Evolutionary conservation across 2,888 invertebrate species (phyloP).

Genomic region (Geotrupes spiniger): DNA sequence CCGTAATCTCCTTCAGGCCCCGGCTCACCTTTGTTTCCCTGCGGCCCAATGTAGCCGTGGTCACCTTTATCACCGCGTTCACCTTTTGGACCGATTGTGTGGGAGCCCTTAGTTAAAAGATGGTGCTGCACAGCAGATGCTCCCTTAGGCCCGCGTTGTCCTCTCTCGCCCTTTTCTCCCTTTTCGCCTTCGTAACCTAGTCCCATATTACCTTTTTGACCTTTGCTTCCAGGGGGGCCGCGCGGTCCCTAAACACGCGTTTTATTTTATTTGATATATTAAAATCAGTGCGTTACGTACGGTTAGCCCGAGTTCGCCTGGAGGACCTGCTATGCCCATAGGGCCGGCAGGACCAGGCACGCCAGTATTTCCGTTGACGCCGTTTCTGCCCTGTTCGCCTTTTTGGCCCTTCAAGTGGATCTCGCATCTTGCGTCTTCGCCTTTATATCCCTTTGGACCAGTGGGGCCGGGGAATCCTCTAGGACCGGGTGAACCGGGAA

Average conservation of each 20-base stretch:
- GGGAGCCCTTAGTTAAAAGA: slow-evolving; percentile 37
- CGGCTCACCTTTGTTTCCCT: slow-evolving; percentile 68
- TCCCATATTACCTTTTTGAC: slow-evolving; percentile 63
- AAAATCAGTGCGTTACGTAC: slow-evolving; percentile 47
- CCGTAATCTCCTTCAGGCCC: slow-evolving; percentile 73
- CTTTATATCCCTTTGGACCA: slow-evolving; percentile 74
- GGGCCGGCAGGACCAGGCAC: slow-evolving; percentile 62
- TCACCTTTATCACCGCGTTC: slow-evolving; percentile 62
- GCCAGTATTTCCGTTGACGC: slow-evolving; percentile 65
- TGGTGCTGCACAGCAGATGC: slow-evolving; percentile 48
- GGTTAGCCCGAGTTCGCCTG: slow-evolving; percentile 60
- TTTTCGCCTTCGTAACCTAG: slow-evolving; percentile 62
- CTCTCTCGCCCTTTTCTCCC: slow-evolving; percentile 64
- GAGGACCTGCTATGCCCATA: slow-evolving; percentile 58
- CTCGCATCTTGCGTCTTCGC: slow-evolving; percentile 74
- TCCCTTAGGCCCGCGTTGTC: slow-evolving; percentile 59
- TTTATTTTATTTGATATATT: slow-evolving; percentile 11
- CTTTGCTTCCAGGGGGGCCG: slow-evolving; percentile 69
- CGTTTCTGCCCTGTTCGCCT: slow-evolving; percentile 78
- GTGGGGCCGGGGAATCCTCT: slow-evolving; percentile 67
- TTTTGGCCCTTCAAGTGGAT: slow-evolving; percentile 76
- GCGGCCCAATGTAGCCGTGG: slow-evolving; percentile 58
- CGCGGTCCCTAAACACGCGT: slow-evolving; percentile 63
- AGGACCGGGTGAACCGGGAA: slow-evolving; percentile 70
- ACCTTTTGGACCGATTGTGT: slow-evolving; percentile 48